phyloP scores from a whole-genome alignment of 2,113 vertebrate species.

The Triplophysa dalaica region DNA sequence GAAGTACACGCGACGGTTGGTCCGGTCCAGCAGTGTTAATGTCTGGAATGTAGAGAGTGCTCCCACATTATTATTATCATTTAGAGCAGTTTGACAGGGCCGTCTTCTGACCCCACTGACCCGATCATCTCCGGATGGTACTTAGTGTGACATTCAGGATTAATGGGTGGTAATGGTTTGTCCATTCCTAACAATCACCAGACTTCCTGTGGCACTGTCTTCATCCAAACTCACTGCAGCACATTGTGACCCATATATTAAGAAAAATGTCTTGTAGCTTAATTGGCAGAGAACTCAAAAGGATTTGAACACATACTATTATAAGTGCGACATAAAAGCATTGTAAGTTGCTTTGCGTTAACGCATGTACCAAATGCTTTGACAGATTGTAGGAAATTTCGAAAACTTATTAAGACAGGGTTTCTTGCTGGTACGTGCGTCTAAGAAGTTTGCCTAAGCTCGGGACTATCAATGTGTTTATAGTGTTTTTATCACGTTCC shows the following conservation, averaged over 20 bases:
- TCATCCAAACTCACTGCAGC: background rate
- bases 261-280: background rate
- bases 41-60: constrained; percentile 23
- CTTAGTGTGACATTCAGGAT: constrained; percentile 23
- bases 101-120: constrained; percentile 36
- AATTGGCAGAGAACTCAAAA: no score
- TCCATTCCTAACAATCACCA: constrained; percentile 1
- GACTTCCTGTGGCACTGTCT: background rate
- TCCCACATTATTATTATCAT: constrained; percentile 41
- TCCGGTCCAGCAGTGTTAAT: constrained; percentile 36
- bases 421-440: no score
- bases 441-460: no score
- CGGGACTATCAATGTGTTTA: no score
- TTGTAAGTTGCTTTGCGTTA: no score
- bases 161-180: constrained; percentile 36
- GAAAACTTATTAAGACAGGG: no score
- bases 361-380: no score
- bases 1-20: constrained; percentile 34
- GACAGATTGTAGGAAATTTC: no score
- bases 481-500: no score
- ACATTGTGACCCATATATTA: constrained; percentile 5
- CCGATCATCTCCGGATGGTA: constrained; percentile 32
- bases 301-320: no score
- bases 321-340: no score
- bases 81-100: constrained; percentile 40